Evolutionary conservation across 2,113 vertebrate genomes (phyloP).

Genomic region (Pelvicachromis taeniatus): DNA sequence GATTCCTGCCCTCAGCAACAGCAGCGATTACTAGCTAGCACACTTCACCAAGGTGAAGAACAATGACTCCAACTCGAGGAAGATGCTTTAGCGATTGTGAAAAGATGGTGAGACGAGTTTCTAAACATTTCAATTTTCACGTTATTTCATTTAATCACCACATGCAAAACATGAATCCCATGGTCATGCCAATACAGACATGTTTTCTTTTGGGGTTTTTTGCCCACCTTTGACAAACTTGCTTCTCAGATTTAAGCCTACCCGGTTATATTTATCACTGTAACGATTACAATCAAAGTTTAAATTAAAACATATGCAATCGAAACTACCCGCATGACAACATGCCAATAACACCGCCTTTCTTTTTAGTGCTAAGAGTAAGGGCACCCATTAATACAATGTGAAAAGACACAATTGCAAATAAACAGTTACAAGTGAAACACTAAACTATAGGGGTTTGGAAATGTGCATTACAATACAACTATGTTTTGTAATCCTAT

Average conservation of each 20-base stretch:
- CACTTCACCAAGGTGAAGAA: not conserved
- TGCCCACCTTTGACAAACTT: not conserved
- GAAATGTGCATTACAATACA: conserved; percentile 21
- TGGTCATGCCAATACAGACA: too few relatives aligned
- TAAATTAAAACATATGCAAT: not conserved
- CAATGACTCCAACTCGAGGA: not conserved
- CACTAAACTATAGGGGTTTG: not conserved
- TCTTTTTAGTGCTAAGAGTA: not conserved
- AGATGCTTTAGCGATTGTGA: not conserved
- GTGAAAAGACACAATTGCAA: not conserved
- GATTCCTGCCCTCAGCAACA: not conserved
- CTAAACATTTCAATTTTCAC: not conserved
- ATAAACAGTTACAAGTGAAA: not conserved
- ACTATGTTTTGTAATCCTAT: conserved; percentile 36
- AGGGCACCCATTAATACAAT: not conserved
- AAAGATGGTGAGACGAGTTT: not conserved
- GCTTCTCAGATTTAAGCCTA: not conserved
- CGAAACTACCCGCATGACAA: not conserved
- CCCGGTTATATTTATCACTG: accelerated
- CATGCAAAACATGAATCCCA: not conserved
- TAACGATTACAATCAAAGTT: not conserved
- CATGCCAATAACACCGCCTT: not conserved
- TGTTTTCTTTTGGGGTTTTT: not conserved
- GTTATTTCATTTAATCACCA: not conserved
- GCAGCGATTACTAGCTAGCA: not conserved